Percentiles rank a stretch among this genome's conserved stretches.
phyloP scores from a whole-genome alignment of 2,888 invertebrate genomes.

The Theretra japonica region DNA sequence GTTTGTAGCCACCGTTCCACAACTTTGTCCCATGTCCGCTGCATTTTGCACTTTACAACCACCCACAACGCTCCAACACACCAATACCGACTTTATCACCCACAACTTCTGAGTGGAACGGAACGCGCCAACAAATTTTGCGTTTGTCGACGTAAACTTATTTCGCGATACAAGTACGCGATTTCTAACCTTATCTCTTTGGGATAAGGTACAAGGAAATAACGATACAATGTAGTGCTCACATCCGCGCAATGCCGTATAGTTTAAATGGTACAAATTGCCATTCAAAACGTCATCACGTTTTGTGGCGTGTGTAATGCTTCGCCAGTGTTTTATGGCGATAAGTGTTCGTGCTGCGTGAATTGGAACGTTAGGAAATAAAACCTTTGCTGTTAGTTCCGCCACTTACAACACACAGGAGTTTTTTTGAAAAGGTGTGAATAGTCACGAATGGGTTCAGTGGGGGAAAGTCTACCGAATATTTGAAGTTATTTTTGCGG shows the following conservation, averaged over 20 bases:
- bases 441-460: not conserved
- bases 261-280: slow-evolving; percentile 67
- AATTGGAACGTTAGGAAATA: slow-evolving; percentile 39
- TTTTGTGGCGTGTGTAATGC: slow-evolving; percentile 58
- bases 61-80: slow-evolving; percentile 32
- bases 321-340: slow-evolving; percentile 51
- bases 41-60: slow-evolving; percentile 52
- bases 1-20: slow-evolving; percentile 62
- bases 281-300: slow-evolving; percentile 65
- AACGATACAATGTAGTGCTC: slow-evolving; percentile 47
- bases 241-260: slow-evolving; percentile 47
- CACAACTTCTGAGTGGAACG: slow-evolving; percentile 30
- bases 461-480: not conserved
- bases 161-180: slow-evolving; percentile 38
- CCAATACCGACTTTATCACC: slow-evolving; percentile 43
- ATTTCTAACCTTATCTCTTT: slow-evolving; percentile 19
- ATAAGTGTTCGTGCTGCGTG: slow-evolving; percentile 54
- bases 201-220: slow-evolving; percentile 43
- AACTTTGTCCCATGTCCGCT: slow-evolving; percentile 62
- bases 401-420: not conserved
- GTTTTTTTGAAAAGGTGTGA: slow-evolving; percentile 10
- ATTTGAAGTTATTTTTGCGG: not conserved
- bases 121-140: slow-evolving; percentile 10
- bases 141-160: slow-evolving; percentile 30
- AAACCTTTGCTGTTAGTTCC: slow-evolving; percentile 15